Conservation (phyloP, 2,113 vertebrate genomes). For the Neolamprologus ventralis region DNA sequence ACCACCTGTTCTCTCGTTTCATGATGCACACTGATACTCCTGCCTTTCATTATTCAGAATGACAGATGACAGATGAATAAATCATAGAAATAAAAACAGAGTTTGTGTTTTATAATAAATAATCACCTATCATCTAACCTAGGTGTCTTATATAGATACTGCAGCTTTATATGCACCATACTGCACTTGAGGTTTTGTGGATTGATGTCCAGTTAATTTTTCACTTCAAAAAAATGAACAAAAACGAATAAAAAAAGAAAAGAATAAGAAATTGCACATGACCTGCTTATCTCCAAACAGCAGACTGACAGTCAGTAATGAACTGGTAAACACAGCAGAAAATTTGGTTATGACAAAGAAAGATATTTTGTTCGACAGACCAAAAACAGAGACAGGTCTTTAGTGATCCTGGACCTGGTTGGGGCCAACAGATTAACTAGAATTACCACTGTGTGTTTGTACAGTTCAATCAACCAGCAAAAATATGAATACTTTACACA, state of each 20-base stretch:
- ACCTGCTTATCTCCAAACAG: not conserved
- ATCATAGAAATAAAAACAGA: not conserved
- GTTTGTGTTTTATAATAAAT: not conserved
- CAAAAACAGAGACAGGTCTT: not conserved
- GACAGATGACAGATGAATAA: not conserved
- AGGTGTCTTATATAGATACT: not conserved
- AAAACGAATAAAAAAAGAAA: not conserved
- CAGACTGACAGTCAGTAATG: not conserved
- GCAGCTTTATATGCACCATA: rapidly evolving
- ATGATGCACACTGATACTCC: not conserved
- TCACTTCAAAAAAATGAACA: not conserved
- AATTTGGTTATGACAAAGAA: not conserved
- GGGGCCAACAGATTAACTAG: not conserved
- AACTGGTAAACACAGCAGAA: not conserved
- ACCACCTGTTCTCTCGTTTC: not conserved
- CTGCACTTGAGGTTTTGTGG: not conserved
- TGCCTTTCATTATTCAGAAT: not conserved
- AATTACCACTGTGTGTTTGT: not conserved
- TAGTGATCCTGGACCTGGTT: not conserved
- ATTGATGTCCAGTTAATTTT: not conserved
- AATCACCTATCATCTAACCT: not conserved
- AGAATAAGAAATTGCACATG: not conserved
- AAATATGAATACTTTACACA: not conserved
- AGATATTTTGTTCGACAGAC: not conserved
- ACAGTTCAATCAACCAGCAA: not conserved